Evolutionary conservation across 2,888 invertebrate species (phyloP), one percentile per base, ranked within the genome.

Genomic region (Poecilus cupreus): DNA sequence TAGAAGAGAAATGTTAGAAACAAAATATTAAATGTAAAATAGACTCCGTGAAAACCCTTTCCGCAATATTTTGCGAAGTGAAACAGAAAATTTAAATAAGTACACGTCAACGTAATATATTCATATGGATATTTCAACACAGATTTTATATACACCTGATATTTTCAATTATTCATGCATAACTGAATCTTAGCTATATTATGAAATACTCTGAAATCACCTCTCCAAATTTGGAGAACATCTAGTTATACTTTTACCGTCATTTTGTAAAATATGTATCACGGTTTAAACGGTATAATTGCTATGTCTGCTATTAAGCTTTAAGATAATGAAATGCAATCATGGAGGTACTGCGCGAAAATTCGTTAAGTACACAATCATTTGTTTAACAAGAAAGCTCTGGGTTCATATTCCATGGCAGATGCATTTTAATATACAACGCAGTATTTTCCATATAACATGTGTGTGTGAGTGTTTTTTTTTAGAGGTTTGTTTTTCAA

Each of bases 111-210:
- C 20, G 43, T 46, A 43, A 72, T 18, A 72, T 43, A 43, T 72
- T 39, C 22, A 72, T 72, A 39, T 72, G 20, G 13, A 16, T 43
- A 43, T 68, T 37, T 22, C 43, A 46, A 18, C 26, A 60, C 22
- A 54, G 20, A 22, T 18, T 20, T 54, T 54, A 20, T 68, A 37
- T 32, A 37, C 24, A 24, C 24, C 60, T 26, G 60, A 60, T 54
- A 70, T 72, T 72, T 43, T 72, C 46, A 72, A 43, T 46, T 72
- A 72, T 72, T 43, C 72, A 68, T 68, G 68, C 32, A 68, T 68
- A 37, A 68, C 68, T 22, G 22, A 22, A 60, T 60, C 60, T 32
- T 60, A n/a, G n/a, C n/a, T 24, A 37, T 72, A 43, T 39, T 72
- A 72, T n/a, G 43, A 20, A 72, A 72, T 26, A 60, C n/a, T 60